Conservation (phyloP, 2,888 invertebrate genomes). For the Steinernema carpocapsae region DNA sequence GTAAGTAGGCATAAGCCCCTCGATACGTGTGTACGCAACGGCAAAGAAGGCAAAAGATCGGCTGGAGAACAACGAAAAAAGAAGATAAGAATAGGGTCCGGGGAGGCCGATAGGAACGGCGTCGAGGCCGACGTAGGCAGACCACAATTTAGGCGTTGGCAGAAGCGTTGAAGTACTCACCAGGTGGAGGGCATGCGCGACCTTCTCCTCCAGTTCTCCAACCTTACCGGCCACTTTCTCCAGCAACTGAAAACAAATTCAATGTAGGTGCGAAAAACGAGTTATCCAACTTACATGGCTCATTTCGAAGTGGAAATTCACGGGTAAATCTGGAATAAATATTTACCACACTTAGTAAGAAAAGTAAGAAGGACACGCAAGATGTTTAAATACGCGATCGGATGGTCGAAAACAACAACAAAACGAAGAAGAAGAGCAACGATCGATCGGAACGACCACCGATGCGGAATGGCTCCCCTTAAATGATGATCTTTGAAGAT, state of each 20-base stretch:
- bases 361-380: background rate
- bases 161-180: conserved; percentile 4
- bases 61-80: conserved; percentile 28
- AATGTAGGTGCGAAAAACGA: background rate
- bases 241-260: conserved; percentile 37
- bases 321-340: conserved; percentile 3
- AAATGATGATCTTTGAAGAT: no score
- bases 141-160: conserved; percentile 16
- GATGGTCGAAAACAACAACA: no score
- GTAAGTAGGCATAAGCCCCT: conserved; percentile 15
- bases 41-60: conserved; percentile 30
- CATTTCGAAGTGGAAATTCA: background rate
- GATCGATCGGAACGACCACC: conserved; percentile 2
- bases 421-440: no score
- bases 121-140: background rate
- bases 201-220: conserved; percentile 37
- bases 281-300: conserved; percentile 23
- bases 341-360: background rate
- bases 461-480: no score
- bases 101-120: background rate
- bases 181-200: conserved; percentile 40
- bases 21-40: background rate
- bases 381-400: no score
- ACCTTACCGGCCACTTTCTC: conserved; percentile 38
- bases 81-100: conserved; percentile 25